phyloP scores from a whole-genome alignment of 2,113 vertebrate genomes.

The Lontra canadensis region DNA sequence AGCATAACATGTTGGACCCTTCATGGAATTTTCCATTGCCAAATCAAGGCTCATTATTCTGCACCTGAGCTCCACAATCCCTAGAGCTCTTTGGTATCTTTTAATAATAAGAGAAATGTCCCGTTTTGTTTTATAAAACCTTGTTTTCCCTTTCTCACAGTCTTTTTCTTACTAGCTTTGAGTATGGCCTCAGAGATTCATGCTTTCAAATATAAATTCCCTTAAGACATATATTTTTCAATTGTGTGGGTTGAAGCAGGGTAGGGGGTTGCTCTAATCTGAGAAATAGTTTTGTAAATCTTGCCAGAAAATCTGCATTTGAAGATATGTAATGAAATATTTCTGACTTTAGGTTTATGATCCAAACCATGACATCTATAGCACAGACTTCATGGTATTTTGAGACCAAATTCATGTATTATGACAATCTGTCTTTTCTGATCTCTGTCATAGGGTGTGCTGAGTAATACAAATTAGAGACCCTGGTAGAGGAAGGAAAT shows the following conservation, averaged over 20 bases:
- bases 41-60: slow-evolving; percentile 61
- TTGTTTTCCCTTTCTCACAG: slow-evolving; percentile 21
- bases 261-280: background rate
- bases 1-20: slow-evolving; percentile 53
- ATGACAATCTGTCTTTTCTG: slow-evolving; percentile 39
- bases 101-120: slow-evolving; percentile 57
- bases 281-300: slow-evolving; percentile 32
- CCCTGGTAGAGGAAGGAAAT: background rate
- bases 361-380: slow-evolving; percentile 3
- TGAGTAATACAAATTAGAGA: background rate
- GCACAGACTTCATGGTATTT: slow-evolving; percentile 13
- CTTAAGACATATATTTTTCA: slow-evolving; percentile 42
- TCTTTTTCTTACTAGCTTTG: slow-evolving; percentile 40
- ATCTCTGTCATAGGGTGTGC: slow-evolving; percentile 30
- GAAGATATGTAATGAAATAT: slow-evolving; percentile 27
- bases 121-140: slow-evolving; percentile 51
- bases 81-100: slow-evolving; percentile 47
- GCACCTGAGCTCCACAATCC: slow-evolving; percentile 69
- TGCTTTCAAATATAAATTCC: slow-evolving; percentile 41
- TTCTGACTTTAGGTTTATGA: slow-evolving; percentile 8
- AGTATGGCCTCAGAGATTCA: slow-evolving; percentile 6
- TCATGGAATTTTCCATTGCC: slow-evolving; percentile 53
- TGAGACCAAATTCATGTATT: background rate
- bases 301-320: slow-evolving; percentile 51
- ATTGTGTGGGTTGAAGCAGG: background rate